A percentile compares a stretch with the other conserved stretches of the same genome.
Evolutionary conservation across 2,888 invertebrate genomes (phyloP).

Genomic region (Conops quadrifasciatus): DNA sequence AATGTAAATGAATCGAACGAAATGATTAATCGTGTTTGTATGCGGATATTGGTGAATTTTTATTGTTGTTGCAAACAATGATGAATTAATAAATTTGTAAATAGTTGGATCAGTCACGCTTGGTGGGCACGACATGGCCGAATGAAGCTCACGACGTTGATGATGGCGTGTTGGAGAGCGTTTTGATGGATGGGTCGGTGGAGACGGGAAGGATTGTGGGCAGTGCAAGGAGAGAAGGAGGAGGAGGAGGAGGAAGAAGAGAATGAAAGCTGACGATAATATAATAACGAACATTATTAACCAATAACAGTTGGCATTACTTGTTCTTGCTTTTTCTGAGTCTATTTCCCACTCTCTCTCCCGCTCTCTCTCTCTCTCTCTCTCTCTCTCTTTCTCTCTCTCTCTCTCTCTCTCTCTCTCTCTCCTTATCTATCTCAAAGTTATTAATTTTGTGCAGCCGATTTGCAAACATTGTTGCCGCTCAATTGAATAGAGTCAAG

Average conservation of each 20-base stretch:
- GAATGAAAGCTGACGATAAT: no score
- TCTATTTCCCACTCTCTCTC: no score
- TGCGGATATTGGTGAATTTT: conserved; percentile 18
- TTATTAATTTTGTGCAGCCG: conserved; percentile 24
- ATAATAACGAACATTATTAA: no score
- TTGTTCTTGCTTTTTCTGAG: no score
- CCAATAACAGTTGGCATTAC: no score
- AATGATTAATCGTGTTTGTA: conserved; percentile 10
- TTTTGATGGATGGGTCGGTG: neutral
- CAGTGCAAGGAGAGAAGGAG: neutral
- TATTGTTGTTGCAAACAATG: conserved; percentile 15
- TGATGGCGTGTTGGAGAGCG: neutral
- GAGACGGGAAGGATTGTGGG: neutral
- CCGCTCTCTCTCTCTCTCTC: no score
- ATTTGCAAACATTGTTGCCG: conserved; percentile 21
- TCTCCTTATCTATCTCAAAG: neutral
- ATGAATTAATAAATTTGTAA: conserved; percentile 22
- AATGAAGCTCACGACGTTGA: neutral
- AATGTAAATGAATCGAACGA: neutral
- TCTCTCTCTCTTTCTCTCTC: neutral
- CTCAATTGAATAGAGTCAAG: neutral
- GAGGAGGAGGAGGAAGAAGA: neutral
- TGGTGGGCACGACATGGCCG: neutral
- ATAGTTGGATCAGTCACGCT: conserved; percentile 28
- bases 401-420: neutral